Conservation (phyloP, 1,140 invertebrate genomes). For the Cephus cinctus region DNA sequence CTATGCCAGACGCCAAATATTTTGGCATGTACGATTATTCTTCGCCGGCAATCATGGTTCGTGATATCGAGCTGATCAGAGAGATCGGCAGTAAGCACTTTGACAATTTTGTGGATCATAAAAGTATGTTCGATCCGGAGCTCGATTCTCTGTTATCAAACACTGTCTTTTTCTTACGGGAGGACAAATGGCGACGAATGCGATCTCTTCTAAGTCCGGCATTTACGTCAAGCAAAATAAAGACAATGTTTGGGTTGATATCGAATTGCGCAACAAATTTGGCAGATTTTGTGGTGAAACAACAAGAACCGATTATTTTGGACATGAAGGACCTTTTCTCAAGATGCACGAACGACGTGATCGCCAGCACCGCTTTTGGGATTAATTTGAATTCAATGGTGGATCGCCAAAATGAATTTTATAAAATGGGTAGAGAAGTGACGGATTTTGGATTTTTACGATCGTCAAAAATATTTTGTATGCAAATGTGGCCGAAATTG, state of each 20-base stretch:
- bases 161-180: slow-evolving; percentile 55
- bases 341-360: slow-evolving; percentile 33
- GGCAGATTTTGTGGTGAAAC: slow-evolving; percentile 13
- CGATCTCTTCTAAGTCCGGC: slow-evolving; percentile 43
- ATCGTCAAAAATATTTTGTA: slow-evolving; percentile 21
- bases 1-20: slow-evolving; percentile 36
- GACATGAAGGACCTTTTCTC: slow-evolving; percentile 31
- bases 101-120: slow-evolving; percentile 63
- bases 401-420: slow-evolving; percentile 53
- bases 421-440: slow-evolving; percentile 41
- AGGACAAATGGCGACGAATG: slow-evolving; percentile 47
- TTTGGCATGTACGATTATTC: slow-evolving; percentile 55
- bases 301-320: slow-evolving; percentile 4
- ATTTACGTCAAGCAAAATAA: slow-evolving; percentile 52
- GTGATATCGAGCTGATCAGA: slow-evolving; percentile 62
- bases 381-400: slow-evolving; percentile 51
- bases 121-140: slow-evolving; percentile 43
- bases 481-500: slow-evolving; percentile 13
- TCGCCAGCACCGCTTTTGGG: slow-evolving; percentile 51
- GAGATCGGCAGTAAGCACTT: slow-evolving; percentile 65
- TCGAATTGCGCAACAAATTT: slow-evolving; percentile 27
- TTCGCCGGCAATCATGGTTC: slow-evolving; percentile 56
- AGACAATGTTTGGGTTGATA: slow-evolving; percentile 41
- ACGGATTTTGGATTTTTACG: slow-evolving; percentile 38
- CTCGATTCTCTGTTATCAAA: slow-evolving; percentile 57